Conservation (phyloP, 2,113 vertebrate species). For the Proteles cristata region DNA sequence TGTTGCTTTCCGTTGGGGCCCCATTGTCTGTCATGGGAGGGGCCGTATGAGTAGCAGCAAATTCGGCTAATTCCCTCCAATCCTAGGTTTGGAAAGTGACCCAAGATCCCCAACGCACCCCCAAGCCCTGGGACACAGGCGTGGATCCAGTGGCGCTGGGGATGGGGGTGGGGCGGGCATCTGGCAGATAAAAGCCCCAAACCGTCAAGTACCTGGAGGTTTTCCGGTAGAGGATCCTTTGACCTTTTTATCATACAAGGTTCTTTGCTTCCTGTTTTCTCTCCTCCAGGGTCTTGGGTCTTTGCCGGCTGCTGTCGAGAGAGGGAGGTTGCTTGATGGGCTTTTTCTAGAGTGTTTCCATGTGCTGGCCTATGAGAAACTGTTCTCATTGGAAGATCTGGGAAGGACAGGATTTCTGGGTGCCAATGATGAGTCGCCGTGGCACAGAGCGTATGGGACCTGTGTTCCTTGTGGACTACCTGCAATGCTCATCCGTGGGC, state of each 20-base stretch:
- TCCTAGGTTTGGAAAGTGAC: neutral
- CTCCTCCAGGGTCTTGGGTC: neutral
- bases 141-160: neutral
- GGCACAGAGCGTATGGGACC: neutral
- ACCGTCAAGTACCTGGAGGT: neutral
- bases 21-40: no score
- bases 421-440: neutral
- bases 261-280: neutral
- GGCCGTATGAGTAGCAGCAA: neutral
- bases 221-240: neutral
- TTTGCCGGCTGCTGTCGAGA: neutral
- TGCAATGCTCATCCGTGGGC: fast-evolving
- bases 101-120: neutral
- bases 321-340: neutral
- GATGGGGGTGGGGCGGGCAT: no score
- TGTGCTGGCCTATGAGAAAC: neutral
- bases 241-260: neutral
- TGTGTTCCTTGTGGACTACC: neutral
- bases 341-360: neutral
- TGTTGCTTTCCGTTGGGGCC: neutral
- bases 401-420: neutral
- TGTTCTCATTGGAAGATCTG: neutral
- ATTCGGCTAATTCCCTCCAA: neutral
- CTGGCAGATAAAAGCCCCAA: neutral
- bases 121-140: neutral